These are phyloP conservation scores for Polydrusus cervinus DNA, from an alignment of 2,888 invertebrate genomes.

Conservation along the genomic window DNA sequence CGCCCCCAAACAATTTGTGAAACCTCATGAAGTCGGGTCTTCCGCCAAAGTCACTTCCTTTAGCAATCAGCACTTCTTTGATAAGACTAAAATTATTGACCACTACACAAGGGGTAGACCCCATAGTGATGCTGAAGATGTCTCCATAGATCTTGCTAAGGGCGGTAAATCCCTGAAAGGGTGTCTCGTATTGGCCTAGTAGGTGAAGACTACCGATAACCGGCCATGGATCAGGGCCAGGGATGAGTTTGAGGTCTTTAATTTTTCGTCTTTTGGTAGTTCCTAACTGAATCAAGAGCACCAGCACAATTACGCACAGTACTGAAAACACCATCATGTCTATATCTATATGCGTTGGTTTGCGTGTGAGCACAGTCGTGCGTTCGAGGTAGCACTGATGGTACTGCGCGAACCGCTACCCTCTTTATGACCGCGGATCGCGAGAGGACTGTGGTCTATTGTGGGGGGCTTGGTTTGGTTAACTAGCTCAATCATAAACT, in stretches of 20 bases:
- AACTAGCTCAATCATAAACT: conserved; percentile 47
- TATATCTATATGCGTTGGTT: conserved; percentile 63
- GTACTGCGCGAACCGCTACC: conserved; percentile 68
- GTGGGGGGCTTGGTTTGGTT: conserved; percentile 54
- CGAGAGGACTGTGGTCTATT: conserved; percentile 55
- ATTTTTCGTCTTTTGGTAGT: conserved; percentile 58
- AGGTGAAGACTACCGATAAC: conserved; percentile 82
- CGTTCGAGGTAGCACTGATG: conserved; percentile 56
- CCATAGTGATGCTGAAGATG: conserved; percentile 81
- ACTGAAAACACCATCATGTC: conserved; percentile 68
- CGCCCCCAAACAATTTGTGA: conserved; percentile 87
- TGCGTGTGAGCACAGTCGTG: conserved; percentile 54
- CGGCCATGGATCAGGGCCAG: conserved; percentile 81
- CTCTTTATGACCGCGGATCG: conserved; percentile 66
- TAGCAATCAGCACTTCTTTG: conserved; percentile 84
- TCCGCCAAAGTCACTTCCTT: conserved; percentile 88
- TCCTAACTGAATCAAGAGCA: conserved; percentile 62
- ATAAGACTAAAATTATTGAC: conserved; percentile 83
- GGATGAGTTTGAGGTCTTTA: conserved; percentile 70
- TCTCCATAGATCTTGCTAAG: conserved; percentile 82
- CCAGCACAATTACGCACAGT: conserved; percentile 67
- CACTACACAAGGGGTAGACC: conserved; percentile 80
- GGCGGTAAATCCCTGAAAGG: conserved; percentile 83
- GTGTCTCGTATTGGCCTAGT: conserved; percentile 77
- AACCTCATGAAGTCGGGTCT: conserved; percentile 88